phyloP scores from a whole-genome alignment of 2,113 vertebrate genomes.

The Syngnathus typhle region DNA sequence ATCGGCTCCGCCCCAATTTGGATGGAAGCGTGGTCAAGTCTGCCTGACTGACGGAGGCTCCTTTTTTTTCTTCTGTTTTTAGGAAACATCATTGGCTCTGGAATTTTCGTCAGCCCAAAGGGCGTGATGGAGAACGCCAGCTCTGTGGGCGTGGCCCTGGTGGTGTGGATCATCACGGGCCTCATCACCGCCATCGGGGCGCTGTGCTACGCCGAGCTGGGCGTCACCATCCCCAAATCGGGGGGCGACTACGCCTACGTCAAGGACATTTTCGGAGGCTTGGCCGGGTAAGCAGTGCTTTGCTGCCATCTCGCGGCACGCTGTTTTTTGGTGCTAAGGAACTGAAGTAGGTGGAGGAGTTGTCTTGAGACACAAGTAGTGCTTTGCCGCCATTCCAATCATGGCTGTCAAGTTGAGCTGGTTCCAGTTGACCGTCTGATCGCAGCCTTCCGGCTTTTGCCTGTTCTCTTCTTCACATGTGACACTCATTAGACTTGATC shows the following conservation, averaged over 20 bases:
- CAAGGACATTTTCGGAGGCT: slow-evolving; percentile 88
- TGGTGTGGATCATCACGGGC: slow-evolving; percentile 87
- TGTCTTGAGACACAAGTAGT: no score
- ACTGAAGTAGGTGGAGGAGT: no score
- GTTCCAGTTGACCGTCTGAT: no score
- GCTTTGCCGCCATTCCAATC: no score
- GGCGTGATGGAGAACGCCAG: slow-evolving; percentile 88
- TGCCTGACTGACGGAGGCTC: not conserved
- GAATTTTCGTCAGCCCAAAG: slow-evolving; percentile 90
- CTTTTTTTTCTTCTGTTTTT: not conserved
- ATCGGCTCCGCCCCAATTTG: no score
- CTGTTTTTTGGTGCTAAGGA: no score
- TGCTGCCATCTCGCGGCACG: not conserved
- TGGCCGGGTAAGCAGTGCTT: slow-evolving; percentile 78
- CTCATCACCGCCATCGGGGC: slow-evolving; percentile 87
- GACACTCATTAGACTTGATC: not conserved
- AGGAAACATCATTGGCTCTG: slow-evolving; percentile 92
- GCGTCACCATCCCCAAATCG: slow-evolving; percentile 90
- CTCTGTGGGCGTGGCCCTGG: slow-evolving; percentile 81
- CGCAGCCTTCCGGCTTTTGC: no score
- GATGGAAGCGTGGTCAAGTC: no score
- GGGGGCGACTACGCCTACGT: slow-evolving; percentile 91
- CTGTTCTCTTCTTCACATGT: not conserved
- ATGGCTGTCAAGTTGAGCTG: no score
- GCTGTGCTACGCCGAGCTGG: slow-evolving; percentile 87